Percentiles rank a stretch among this genome's conserved stretches.
These are phyloP conservation scores for Dexiosoma caninum DNA, from an alignment of 2,888 invertebrate genomes.

Conservation along the genomic window DNA sequence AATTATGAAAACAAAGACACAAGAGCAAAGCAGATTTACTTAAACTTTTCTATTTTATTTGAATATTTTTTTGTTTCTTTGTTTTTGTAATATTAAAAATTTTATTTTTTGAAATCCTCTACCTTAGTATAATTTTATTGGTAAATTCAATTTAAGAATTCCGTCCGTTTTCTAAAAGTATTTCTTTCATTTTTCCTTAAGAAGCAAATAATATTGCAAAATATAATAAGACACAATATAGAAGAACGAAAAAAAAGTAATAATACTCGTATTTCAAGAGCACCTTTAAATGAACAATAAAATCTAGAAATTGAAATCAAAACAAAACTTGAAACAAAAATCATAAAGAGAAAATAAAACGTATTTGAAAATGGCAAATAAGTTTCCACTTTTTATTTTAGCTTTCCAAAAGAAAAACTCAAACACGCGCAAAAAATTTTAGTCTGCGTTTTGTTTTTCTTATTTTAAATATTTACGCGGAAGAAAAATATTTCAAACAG, in stretches of 20 bases:
- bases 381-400: neutral
- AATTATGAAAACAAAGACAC: slow-evolving; percentile 13
- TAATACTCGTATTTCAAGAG: slow-evolving; percentile 66
- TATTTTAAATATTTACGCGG: neutral
- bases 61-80: neutral
- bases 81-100: too few species aligned
- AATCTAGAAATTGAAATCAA: slow-evolving; percentile 62
- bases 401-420: neutral
- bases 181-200: slow-evolving; percentile 19
- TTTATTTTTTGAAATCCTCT: slow-evolving; percentile 28
- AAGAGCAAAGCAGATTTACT: slow-evolving; percentile 55
- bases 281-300: slow-evolving; percentile 71
- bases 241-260: slow-evolving; percentile 23
- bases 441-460: neutral
- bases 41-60: slow-evolving; percentile 1
- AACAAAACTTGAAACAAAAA: slow-evolving; percentile 60
- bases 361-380: slow-evolving; percentile 10
- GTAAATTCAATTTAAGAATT: slow-evolving; percentile 62
- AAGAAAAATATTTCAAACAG: neutral
- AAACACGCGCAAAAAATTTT: neutral
- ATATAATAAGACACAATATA: slow-evolving; percentile 56
- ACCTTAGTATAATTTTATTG: slow-evolving; percentile 32
- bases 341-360: slow-evolving; percentile 48
- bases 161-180: slow-evolving; percentile 62
- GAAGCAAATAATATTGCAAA: slow-evolving; percentile 22